phyloP scores from a whole-genome alignment of 2,113 vertebrate species.

The Odontophorus gujanensis region DNA sequence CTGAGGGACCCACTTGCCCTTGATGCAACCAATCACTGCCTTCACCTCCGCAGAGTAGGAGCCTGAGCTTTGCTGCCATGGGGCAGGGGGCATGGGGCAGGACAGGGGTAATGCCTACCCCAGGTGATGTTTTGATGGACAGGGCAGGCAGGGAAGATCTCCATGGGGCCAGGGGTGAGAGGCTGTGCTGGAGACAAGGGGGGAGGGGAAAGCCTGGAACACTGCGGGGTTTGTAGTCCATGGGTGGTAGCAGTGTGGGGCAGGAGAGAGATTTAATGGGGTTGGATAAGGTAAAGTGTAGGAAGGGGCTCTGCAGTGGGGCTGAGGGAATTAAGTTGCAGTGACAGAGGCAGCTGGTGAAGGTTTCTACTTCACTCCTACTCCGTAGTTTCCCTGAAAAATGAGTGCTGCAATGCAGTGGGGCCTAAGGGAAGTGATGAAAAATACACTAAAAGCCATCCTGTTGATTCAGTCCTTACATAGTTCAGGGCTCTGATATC shows the following conservation, averaged over 20 bases:
- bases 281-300: background rate
- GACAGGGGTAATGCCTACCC: background rate
- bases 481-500: background rate
- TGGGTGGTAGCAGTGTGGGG: background rate
- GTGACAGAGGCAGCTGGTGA: background rate
- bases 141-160: background rate
- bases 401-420: background rate
- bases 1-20: background rate
- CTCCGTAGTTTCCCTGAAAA: background rate
- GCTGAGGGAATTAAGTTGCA: background rate
- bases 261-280: background rate
- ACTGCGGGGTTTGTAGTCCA: background rate
- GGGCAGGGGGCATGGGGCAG: no score
- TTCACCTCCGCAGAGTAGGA: background rate
- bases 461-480: background rate
- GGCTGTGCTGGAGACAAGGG: background rate
- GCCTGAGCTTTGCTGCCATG: background rate
- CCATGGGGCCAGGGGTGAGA: rapidly evolving
- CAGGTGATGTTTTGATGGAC: background rate
- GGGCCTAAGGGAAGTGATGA: background rate
- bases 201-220: background rate
- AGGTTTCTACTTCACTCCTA: background rate
- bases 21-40: background rate
- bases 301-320: background rate
- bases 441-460: background rate